Evolutionary conservation across 2,797 vertebrate genomes (phyloP).

Genomic region (Pangasius larnaudii): DNA sequence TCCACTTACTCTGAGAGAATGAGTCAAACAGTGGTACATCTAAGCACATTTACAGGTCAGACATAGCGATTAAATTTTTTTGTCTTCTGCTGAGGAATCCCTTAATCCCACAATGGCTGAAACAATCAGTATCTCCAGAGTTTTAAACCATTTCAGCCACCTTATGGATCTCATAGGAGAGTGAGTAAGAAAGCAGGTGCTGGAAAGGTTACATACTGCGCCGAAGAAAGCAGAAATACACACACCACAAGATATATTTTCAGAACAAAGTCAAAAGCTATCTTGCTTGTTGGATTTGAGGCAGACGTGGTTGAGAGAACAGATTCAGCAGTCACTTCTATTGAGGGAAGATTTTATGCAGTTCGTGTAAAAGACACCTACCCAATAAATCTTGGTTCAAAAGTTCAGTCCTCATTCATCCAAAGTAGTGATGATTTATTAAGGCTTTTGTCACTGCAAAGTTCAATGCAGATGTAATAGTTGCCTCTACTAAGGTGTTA

Average conservation of each 20-base stretch:
- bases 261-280: slow-evolving; percentile 3
- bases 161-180: not conserved
- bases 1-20: slow-evolving; percentile 31
- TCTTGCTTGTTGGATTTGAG: not conserved
- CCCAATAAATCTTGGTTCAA: not conserved
- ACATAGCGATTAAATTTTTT: slow-evolving; percentile 18
- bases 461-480: not conserved
- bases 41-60: slow-evolving; percentile 26
- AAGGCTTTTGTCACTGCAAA: slow-evolving; percentile 3
- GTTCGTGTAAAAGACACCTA: not conserved
- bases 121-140: not conserved
- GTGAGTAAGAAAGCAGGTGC: not conserved
- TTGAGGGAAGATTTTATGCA: not conserved
- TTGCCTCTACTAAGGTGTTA: slow-evolving; percentile 8
- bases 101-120: slow-evolving; percentile 21
- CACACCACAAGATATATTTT: not conserved
- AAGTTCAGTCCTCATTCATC: not conserved
- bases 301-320: not conserved
- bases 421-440: not conserved
- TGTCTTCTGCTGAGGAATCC: slow-evolving; percentile 20
- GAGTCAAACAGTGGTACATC: slow-evolving; percentile 35
- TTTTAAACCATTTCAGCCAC: slow-evolving; percentile 19
- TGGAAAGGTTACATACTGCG: slow-evolving; percentile 2
- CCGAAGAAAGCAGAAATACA: not conserved
- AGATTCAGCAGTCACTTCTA: not conserved